Evolutionary conservation across 2,888 invertebrate genomes (phyloP), one percentile per base, ranked within the genome.

Genomic region (Myopa testacea): DNA sequence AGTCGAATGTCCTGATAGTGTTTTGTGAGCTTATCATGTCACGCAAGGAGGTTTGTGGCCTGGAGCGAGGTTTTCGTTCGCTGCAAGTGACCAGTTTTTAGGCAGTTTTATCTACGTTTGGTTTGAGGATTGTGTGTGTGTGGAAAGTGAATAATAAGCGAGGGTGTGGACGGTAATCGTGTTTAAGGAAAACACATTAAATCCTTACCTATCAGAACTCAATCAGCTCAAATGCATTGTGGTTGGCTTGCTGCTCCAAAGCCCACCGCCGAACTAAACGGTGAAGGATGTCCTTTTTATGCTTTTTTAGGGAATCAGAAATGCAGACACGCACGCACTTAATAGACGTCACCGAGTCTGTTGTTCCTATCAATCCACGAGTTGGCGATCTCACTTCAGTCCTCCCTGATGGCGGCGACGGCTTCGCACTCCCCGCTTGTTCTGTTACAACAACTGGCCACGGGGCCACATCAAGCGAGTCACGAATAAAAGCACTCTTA

Each of bases 131-230:
- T 16, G 65, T 16, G 50, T 40, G 62, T 7, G 26, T 26, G 12
- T 8, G 12, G 19, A 16, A 8, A n/a, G 38, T 19, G 60, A 8
- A 65, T 10, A 58, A 14, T 34, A 16, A 16, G 38, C 37, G 37
- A 65, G 38, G n/a, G 76, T 72, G 65, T 79, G 78, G 63, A 73
- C 55, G 37, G 80, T 77, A 82, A 81, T 80, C 79, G 76, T 84
- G 83, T 83, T 84, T 82, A 83, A 84, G 80, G 84, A 79, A 85
- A 85, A 84, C 83, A 82, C 84, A 85, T 85, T 84, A 85, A 85
- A 84, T 85, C 84, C 85, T 85, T 85, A 85, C 86, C 83, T 85
- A 83, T 85, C 82, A 83, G 82, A 82, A 81, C 81, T 83, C 84
- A 85, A 85, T 85, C 84, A 84, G 84, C 84, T 83, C 82, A 83